Base-by-base conservation (phyloP, 2,113 vertebrate genomes). In the Pollimyrus isidori region DNA sequence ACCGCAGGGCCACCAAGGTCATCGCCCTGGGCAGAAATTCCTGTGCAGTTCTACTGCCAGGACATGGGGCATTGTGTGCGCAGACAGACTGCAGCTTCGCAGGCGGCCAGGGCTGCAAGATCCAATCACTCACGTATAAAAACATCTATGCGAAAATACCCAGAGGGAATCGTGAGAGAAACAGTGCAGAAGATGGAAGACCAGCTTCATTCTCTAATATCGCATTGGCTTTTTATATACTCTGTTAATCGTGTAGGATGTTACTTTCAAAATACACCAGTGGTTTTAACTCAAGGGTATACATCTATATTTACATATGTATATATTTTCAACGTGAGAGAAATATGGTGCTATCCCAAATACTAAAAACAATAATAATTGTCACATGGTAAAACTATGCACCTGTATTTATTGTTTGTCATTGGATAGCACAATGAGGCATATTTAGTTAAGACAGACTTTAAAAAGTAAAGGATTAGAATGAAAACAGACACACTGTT, bases 1-100 rank as follows among this genome's bases (percentile, higher is more conserved):
- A 93, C 90, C 89, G 82, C 92, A 92, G 94, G 94, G 95, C 94
- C 94, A 91, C 91, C 91, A 90, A 95, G 96, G 95, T 96, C 95
- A 96, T 91, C 93, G 96, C 96, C 96, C 94, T 89, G 92, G 94
- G 96, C 95, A 92, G 92, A 94, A 94, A 95, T 95, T 95, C 94
- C 94, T 95, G 96, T 91, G 92, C 92, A 93, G 93, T 91, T 93
- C 94, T 92, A 92, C 93, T 91, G 93, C 93, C 92, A 95, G 94
- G 93, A 94, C 93, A 91, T 90, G 90, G 46, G 89, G 88, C 86
- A 56, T 35, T 87, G 50, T 53, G 5, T 39, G 50, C 50, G 15
- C 50, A 35, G 86, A 56, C 86, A 35, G 49, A 35, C 50, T 39
- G 26, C 13, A 10, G 87, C 30, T 83, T 56, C 69, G 87, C 42